Percentiles rank a stretch among this genome's conserved stretches.
Evolutionary conservation across 2,888 invertebrate species (phyloP).

Genomic region (Tenthredo amoena): DNA sequence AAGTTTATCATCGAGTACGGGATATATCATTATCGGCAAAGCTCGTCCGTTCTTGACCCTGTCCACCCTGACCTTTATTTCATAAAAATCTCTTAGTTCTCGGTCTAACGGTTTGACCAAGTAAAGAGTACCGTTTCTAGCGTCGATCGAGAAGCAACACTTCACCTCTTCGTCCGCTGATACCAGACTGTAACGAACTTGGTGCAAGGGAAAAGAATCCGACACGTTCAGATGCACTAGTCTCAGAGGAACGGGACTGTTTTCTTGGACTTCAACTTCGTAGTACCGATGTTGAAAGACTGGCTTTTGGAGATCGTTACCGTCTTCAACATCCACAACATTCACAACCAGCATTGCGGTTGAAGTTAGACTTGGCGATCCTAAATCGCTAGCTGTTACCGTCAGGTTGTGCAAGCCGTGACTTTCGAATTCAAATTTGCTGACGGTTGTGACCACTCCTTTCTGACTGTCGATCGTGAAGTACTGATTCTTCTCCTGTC

Average conservation of each 20-base stretch:
- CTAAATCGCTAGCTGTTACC: constrained; percentile 91
- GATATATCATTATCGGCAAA: constrained; percentile 88
- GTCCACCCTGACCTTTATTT: constrained; percentile 80
- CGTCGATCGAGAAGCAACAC: constrained; percentile 86
- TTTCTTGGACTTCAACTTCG: constrained; percentile 91
- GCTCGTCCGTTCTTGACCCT: constrained; percentile 83
- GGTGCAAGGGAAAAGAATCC: constrained; percentile 82
- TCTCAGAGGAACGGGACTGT: constrained; percentile 87
- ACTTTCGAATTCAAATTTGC: constrained; percentile 86
- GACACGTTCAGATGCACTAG: constrained; percentile 89
- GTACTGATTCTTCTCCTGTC: constrained; percentile 79
- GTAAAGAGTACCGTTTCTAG: constrained; percentile 87
- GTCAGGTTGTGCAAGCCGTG: constrained; percentile 86
- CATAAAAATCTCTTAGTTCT: constrained; percentile 85
- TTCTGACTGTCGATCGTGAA: constrained; percentile 93
- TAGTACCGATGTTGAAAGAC: constrained; percentile 86
- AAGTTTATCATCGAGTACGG: constrained; percentile 86
- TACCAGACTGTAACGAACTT: constrained; percentile 83
- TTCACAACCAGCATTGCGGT: constrained; percentile 86
- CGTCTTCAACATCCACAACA: constrained; percentile 83
- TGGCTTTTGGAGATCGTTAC: constrained; percentile 72
- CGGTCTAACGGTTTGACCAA: constrained; percentile 88
- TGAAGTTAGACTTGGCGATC: constrained; percentile 90
- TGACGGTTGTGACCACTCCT: constrained; percentile 88
- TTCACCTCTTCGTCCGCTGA: constrained; percentile 81